Conservation (phyloP, 92 coral and sea anemone species). For the Muricea muricata region DNA sequence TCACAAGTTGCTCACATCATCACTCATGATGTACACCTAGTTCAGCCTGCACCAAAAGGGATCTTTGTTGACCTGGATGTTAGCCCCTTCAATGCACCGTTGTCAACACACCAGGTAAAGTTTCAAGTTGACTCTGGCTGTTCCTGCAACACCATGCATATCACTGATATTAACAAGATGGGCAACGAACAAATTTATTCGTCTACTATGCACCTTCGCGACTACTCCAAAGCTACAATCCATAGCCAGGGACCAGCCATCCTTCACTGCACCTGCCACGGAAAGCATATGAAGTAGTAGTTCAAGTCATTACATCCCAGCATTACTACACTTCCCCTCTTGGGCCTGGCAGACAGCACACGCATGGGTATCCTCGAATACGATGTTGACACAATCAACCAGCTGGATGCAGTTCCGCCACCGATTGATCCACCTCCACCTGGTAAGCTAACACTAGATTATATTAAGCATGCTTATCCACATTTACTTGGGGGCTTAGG, state of each 20-base stretch:
- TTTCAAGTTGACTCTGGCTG: constrained; percentile 64
- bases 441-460: constrained; percentile 56
- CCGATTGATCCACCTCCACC: not conserved
- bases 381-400: constrained; percentile 58
- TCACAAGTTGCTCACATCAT: constrained; percentile 17
- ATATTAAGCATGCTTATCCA: constrained; percentile 42
- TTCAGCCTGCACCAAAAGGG: constrained; percentile 55
- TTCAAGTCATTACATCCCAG: constrained; percentile 59
- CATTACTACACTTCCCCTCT: constrained; percentile 62
- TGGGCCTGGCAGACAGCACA: constrained; percentile 65
- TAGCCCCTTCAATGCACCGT: constrained; percentile 41
- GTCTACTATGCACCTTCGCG: constrained; percentile 62
- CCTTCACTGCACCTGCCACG: constrained; percentile 65
- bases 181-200: constrained; percentile 34
- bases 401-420: constrained; percentile 31
- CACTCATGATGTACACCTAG: constrained; percentile 57
- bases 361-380: constrained; percentile 61
- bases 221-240: constrained; percentile 62
- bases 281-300: constrained; percentile 52
- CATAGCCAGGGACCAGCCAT: constrained; percentile 4
- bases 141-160: constrained; percentile 69
- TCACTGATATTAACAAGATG: constrained; percentile 66
- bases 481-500: constrained; percentile 64
- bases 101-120: constrained; percentile 28
- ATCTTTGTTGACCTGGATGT: constrained; percentile 68